Conservation (phyloP, 2,888 invertebrate genomes). For the Dinocampus coccinellae region DNA sequence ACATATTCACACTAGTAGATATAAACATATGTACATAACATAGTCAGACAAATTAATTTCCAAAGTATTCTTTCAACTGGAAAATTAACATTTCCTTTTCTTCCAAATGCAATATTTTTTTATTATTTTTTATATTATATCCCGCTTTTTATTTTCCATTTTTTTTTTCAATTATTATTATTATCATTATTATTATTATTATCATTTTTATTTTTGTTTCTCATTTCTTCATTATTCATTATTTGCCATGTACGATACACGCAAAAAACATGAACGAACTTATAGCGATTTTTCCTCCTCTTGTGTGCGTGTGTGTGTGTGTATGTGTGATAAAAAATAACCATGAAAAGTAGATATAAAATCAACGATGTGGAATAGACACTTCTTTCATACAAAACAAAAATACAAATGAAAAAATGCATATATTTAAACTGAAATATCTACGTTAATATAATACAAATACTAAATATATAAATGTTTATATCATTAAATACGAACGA, state of each 20-base stretch:
- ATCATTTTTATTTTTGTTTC: neutral
- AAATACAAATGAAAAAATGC: neutral
- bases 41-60: constrained; percentile 3
- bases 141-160: neutral
- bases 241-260: neutral
- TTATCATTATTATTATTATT: neutral
- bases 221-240: neutral
- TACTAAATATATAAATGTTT: neutral
- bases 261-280: neutral
- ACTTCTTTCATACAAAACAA: constrained; percentile 9
- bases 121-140: neutral
- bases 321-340: neutral
- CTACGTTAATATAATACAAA: neutral
- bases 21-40: neutral
- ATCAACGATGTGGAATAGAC: constrained; percentile 24
- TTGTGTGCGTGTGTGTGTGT: no score
- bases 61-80: constrained; percentile 24
- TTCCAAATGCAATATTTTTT: neutral
- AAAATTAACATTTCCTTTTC: constrained; percentile 15
- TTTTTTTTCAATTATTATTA: no score
- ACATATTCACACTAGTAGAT: neutral
- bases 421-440: neutral
- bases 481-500: neutral
- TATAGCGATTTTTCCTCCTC: neutral
- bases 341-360: constrained; percentile 20